Percentiles rank a stretch among this genome's conserved stretches.
phyloP scores from a whole-genome alignment of 2,113 vertebrate species.

The Eudorcas thomsonii region DNA sequence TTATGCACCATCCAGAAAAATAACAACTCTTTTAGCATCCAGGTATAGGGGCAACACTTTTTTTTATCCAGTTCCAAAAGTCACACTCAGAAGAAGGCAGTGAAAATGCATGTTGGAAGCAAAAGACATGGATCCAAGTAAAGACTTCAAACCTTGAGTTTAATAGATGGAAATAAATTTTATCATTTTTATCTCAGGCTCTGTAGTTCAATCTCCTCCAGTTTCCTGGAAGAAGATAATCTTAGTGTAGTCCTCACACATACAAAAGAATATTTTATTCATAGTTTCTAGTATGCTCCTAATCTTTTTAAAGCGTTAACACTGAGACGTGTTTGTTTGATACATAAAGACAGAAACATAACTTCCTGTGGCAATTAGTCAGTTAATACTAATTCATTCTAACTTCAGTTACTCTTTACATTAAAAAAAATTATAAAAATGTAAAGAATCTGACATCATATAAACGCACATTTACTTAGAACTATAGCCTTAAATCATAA shows the following conservation, averaged over 20 bases:
- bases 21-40: neutral
- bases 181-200: neutral
- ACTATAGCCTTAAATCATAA: neutral
- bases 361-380: neutral
- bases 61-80: neutral
- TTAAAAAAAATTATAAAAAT: neutral
- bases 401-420: neutral
- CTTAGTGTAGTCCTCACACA: neutral
- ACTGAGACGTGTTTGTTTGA: neutral
- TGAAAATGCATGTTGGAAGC: neutral
- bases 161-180: neutral
- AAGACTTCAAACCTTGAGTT: neutral
- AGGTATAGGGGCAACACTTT: neutral
- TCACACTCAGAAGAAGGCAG: neutral
- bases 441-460: neutral
- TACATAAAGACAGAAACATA: neutral
- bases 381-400: neutral
- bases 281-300: neutral
- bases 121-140: neutral
- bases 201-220: neutral
- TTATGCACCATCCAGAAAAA: neutral
- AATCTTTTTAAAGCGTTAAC: neutral
- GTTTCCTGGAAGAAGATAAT: neutral
- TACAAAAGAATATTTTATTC: neutral
- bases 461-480: neutral